Percentiles rank a stretch among this genome's conserved stretches.
phyloP scores from a whole-genome alignment of 2,888 invertebrate species.

The Lasioglossum pauxillum region DNA sequence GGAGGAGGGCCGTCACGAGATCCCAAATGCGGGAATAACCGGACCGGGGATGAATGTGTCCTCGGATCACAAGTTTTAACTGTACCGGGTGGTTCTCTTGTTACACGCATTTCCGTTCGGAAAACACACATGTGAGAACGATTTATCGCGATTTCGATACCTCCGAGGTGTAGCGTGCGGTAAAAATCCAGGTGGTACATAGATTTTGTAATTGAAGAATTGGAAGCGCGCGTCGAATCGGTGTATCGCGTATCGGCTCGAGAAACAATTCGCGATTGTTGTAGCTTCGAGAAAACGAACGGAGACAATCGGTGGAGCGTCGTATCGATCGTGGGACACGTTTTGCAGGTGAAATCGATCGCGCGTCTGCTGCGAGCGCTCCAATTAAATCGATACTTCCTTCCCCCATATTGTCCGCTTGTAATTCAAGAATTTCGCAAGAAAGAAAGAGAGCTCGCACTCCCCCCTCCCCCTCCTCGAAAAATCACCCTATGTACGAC shows the following conservation, averaged over 20 bases:
- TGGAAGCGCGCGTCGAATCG: neutral
- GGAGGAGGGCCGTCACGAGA: constrained; percentile 63
- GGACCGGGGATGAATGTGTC: constrained; percentile 49
- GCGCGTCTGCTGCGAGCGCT: neutral
- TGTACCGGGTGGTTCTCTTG: constrained; percentile 42
- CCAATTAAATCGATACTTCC: constrained; percentile 2
- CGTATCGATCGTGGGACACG: neutral
- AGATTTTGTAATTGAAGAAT: neutral
- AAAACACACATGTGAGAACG: constrained; percentile 32
- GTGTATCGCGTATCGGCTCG: neutral
- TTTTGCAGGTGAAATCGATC: neutral
- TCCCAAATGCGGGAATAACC: constrained; percentile 68
- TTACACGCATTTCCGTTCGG: constrained; percentile 22
- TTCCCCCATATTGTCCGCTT: neutral
- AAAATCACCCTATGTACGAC: constrained; percentile 14
- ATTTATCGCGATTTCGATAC: neutral
- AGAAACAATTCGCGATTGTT: neutral
- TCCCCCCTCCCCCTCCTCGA: neutral
- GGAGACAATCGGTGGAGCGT: neutral
- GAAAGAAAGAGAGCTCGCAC: neutral
- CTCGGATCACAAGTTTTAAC: constrained; percentile 33
- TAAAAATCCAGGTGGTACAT: neutral
- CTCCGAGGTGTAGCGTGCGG: too few relatives aligned
- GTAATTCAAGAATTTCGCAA: constrained; percentile 23
- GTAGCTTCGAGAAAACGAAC: neutral